These are phyloP conservation scores for Tragopan temminckii DNA, from an alignment of 2,797 vertebrate species.

Conservation along the genomic window DNA sequence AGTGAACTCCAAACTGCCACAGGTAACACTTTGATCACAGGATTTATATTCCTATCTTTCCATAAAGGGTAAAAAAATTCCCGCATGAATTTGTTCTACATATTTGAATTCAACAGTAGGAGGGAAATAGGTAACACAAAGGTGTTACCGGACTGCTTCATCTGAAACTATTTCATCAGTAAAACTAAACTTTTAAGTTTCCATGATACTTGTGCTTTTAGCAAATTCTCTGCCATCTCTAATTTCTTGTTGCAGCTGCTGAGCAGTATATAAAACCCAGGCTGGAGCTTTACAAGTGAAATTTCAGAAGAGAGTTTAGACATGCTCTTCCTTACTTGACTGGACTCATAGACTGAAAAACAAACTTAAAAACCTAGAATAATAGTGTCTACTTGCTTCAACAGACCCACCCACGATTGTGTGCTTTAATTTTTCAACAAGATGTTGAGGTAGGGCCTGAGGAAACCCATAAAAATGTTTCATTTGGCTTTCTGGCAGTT, in stretches of 20 bases:
- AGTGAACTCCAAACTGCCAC: background rate
- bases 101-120: background rate
- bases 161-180: background rate
- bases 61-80: background rate
- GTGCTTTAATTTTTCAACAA: constrained; percentile 71
- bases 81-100: background rate
- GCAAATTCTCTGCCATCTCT: background rate
- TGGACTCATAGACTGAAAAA: background rate
- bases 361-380: constrained; percentile 53
- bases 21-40: background rate
- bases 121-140: background rate
- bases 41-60: background rate
- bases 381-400: constrained; percentile 63
- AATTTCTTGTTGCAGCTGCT: background rate
- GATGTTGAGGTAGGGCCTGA: constrained; percentile 59
- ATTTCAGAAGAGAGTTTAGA: constrained; percentile 14
- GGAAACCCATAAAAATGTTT: constrained; percentile 82
- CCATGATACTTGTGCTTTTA: background rate
- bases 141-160: background rate
- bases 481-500: constrained; percentile 75
- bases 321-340: background rate
- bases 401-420: constrained; percentile 61
- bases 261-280: background rate
- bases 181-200: background rate
- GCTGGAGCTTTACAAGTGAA: background rate